These are phyloP conservation scores for Saxicola maurus DNA, from an alignment of 2,797 vertebrate genomes.

Conservation along the genomic window DNA sequence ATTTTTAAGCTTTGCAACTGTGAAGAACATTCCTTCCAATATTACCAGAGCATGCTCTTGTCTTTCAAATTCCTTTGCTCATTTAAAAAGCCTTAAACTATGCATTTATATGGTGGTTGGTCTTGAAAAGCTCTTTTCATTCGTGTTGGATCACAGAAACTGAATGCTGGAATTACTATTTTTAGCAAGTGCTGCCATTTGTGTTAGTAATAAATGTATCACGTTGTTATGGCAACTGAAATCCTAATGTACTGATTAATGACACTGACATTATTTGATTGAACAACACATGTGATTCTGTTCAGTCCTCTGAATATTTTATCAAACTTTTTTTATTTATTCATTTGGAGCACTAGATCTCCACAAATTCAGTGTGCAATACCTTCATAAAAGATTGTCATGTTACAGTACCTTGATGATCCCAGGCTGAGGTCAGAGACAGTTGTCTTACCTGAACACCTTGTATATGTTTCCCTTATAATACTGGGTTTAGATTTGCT, in stretches of 20 bases:
- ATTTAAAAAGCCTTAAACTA: background rate
- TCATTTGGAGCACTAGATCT: background rate
- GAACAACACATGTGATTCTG: constrained; percentile 21
- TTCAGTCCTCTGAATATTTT: constrained; percentile 41
- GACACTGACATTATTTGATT: constrained; percentile 53
- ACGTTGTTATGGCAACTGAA: constrained; percentile 68
- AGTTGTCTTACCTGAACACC: background rate
- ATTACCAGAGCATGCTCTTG: background rate
- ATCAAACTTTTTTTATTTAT: constrained; percentile 13
- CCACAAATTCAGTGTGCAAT: background rate
- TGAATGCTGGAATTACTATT: constrained; percentile 44
- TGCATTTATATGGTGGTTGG: background rate
- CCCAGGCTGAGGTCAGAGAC: background rate
- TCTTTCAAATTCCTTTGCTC: constrained; percentile 3
- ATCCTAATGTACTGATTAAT: constrained; percentile 63
- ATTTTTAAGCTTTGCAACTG: background rate
- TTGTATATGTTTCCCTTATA: background rate
- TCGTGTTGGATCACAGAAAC: constrained; percentile 29
- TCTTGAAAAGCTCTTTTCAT: constrained; percentile 33
- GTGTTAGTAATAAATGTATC: constrained; percentile 62
- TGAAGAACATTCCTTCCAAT: background rate
- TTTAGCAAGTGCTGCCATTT: constrained; percentile 62
- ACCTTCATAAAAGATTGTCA: background rate
- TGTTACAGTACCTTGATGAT: background rate
- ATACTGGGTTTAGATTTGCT: background rate